Percentiles rank a stretch among this genome's conserved stretches.
Conservation (phyloP, 2,797 vertebrate species). For the Rachycentron canadum region DNA sequence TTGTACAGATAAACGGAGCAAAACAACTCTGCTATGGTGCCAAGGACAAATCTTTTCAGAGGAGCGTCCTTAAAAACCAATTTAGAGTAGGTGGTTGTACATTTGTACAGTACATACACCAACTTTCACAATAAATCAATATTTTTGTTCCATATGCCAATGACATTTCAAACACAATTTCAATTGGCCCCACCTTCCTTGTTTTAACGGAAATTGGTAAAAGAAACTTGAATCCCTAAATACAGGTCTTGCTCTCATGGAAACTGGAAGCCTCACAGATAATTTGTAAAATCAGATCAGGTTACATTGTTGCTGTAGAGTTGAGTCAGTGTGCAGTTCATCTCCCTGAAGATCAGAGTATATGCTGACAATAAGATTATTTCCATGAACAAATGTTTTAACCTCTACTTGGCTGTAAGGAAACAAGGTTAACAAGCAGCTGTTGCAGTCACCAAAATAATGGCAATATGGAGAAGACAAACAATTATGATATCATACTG, state of each 20-base stretch:
- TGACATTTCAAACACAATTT: neutral
- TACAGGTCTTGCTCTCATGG: neutral
- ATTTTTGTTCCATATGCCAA: neutral
- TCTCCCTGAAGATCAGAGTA: neutral
- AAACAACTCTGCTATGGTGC: neutral
- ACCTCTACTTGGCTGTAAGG: neutral
- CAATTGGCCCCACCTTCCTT: neutral
- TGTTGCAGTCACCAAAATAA: neutral
- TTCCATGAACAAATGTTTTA: neutral
- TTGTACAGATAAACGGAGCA: neutral
- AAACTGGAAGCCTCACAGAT: too few relatives aligned
- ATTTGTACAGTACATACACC: neutral
- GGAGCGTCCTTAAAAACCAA: neutral
- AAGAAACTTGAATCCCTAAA: neutral
- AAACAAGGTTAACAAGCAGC: neutral
- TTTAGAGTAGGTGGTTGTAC: neutral
- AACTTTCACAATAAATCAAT: neutral
- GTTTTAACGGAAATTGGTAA: neutral
- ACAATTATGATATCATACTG: neutral
- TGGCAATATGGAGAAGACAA: neutral
- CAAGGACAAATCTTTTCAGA: neutral
- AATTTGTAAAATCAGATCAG: too few relatives aligned
- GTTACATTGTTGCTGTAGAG: too few relatives aligned
- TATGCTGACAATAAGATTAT: slow-evolving; percentile 2
- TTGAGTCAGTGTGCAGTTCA: neutral